Evolutionary conservation across 2,888 invertebrate genomes (phyloP), one percentile per base, ranked within the genome.

Genomic region (Tenthredo mesomela): DNA sequence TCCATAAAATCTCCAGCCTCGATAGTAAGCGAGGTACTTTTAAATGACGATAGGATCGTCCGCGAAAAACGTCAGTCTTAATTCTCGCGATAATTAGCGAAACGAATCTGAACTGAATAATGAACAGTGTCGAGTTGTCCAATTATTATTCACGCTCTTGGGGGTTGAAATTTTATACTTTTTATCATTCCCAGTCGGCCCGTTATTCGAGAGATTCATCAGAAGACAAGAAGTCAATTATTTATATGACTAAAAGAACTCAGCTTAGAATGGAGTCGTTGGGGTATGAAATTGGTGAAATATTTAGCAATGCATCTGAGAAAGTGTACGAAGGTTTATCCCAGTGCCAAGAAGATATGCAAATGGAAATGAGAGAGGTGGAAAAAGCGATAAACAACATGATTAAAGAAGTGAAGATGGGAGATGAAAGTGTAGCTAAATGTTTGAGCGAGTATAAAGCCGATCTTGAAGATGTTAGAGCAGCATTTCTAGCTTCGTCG

Each of bases 211-310:
- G 61, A 37, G 37, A 21, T 21, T 37, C 78, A 65, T 37, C 61
- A 12, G 47, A 40, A 21, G 65, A 84, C 47, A 54, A 37, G 15
- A 78, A 84, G 65, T 37, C 80, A 73, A 84, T 83, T 33, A 82
- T 25, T 15, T 80, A 85, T 12, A 37, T 70, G n/a, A 37, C 84
- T 3, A 33, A 54, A 21, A 78, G 86, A 84, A 86, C 85, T 18
- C 82, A 33, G 29, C 85, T 88, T 75, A 86, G 73, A 37, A 84
- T 88, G 18, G 89, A 89, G 33, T 21, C 82, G 25, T 87, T 85
- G 65, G 85, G 84, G 37, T 71, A 85, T 33, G 86, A 87, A 21
- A 54, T 88, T n/a, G 43, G 73, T 9, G 84, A 86, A 18, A 5
- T 87, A 58, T 88, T 88, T 40, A 50, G 70, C 37, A 86, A 75